Evolutionary conservation across 2,113 vertebrate species (phyloP), one percentile per base, ranked within the genome.

Genomic region (Malurus melanocephalus): DNA sequence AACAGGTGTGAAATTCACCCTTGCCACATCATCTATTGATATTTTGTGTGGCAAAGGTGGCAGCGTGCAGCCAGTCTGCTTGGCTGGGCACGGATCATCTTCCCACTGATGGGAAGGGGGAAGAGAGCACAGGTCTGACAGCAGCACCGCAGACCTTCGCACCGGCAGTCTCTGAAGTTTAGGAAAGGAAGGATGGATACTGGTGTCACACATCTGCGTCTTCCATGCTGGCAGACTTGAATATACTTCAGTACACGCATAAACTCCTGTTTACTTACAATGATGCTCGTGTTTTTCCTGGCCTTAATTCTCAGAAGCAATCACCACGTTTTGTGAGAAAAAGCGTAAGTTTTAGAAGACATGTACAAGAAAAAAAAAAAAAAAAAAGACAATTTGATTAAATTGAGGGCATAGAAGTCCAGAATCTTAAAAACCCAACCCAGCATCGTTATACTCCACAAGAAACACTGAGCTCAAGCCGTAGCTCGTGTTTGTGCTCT

Each of bases 401-500:
- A 32, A 53, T 9, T 23, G 45, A 78, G 11, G 35, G 8, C 12
- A 7, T 21, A 12, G 2, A 30, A 53, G 42, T 64, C 78, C 12
- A 15, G 8, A 43, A 43, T 32, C 18, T 45, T 26, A 28, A 66
- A 67, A 53, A 3, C 7, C 33, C 62, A 56, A 8, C 43, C n/a
- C 17, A 59, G 22, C 56, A 7, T 3, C 30, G 6, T 18, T 21
- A 17, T 0, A 6, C 19, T 45, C 46, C 45, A 3, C 11, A 32
- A 78, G 45, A 80, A 77, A 72, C 40, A 16, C 26, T 4, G 28
- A 0, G 5, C 10, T 43, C 28, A 20, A 69, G 76, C 35, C 68
- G 38, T 73, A 20, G 60, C 52, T 77, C 56, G 76, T 80, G 68
- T 89, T 95, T 92, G 82, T 26, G 56, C 88, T 91, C 92, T 69